A percentile compares a stretch with the other conserved stretches of the same genome.
These are phyloP conservation scores for Mesocricetus auratus DNA, from an alignment of 2,113 vertebrate genomes.

Conservation along the genomic window DNA sequence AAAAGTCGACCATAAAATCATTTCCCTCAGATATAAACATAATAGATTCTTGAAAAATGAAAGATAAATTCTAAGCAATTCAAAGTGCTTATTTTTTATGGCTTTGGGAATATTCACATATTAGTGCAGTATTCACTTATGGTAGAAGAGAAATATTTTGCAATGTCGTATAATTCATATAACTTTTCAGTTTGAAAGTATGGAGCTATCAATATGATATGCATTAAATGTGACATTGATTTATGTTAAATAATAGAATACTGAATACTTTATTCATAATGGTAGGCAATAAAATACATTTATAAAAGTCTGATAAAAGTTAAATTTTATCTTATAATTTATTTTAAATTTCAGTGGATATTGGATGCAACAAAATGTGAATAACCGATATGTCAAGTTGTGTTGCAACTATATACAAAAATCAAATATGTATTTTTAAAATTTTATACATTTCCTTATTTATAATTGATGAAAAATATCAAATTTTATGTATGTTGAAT, in stretches of 20 bases:
- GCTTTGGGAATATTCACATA: slow-evolving; percentile 14
- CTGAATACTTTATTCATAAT: slow-evolving; percentile 3
- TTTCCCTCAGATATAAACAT: background rate
- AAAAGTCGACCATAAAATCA: background rate
- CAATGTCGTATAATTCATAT: slow-evolving; percentile 14
- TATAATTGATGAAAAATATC: background rate
- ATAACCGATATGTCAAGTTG: background rate
- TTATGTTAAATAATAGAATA: background rate
- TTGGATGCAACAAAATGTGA: slow-evolving; percentile 25
- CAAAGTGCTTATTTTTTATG: background rate
- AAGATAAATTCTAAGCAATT: background rate
- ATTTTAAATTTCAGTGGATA: slow-evolving; percentile 5
- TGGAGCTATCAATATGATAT: background rate
- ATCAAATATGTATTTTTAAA: background rate
- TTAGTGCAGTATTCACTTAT: background rate
- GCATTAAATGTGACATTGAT: background rate
- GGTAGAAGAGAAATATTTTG: background rate
- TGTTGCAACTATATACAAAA: background rate
- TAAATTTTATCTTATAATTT: background rate
- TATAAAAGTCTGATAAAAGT: background rate
- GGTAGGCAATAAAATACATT: background rate
- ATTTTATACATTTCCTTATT: background rate
- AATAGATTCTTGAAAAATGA: slow-evolving; percentile 38
- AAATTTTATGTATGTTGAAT: background rate
- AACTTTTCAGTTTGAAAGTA: slow-evolving; percentile 30